These are phyloP conservation scores for Prionailurus bengalensis DNA, from an alignment of 2,113 vertebrate genomes.

Conservation along the genomic window DNA sequence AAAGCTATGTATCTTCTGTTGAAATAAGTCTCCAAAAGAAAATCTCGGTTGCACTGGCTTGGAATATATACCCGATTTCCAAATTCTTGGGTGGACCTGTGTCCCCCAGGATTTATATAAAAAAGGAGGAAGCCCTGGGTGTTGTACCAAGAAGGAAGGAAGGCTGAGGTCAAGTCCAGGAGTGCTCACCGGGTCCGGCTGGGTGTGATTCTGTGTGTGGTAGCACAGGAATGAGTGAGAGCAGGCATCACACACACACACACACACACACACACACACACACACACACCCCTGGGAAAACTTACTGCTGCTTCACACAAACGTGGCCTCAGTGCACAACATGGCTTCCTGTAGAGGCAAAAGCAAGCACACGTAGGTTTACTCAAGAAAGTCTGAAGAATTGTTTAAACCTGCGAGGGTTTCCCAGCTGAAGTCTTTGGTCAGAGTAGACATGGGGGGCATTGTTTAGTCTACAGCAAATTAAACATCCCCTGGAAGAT, in stretches of 20 bases:
- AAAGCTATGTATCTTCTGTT: not conserved
- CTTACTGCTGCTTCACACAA: fast-evolving
- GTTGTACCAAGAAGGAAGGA: not conserved
- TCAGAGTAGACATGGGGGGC: not conserved
- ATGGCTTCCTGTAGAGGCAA: not conserved
- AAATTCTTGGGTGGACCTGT: not conserved
- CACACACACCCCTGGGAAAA: not conserved
- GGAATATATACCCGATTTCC: not conserved
- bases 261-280: no score
- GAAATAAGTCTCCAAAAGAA: not conserved
- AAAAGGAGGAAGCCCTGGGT: not conserved
- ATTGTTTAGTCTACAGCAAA: not conserved
- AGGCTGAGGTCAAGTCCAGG: not conserved
- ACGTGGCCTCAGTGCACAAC: not conserved
- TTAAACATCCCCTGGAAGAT: not conserved
- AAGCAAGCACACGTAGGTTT: not conserved
- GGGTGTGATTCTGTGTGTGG: not conserved
- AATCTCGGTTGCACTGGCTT: not conserved
- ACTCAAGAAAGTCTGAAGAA: not conserved
- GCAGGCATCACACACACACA: not conserved
- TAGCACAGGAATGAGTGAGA: not conserved
- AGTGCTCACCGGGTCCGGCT: not conserved
- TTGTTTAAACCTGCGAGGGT: not conserved
- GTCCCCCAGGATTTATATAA: not conserved
- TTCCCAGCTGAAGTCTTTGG: not conserved